Evolutionary conservation across 2,113 vertebrate genomes (phyloP), one percentile per base, ranked within the genome.

Genomic region (Manacus vitellinus): DNA sequence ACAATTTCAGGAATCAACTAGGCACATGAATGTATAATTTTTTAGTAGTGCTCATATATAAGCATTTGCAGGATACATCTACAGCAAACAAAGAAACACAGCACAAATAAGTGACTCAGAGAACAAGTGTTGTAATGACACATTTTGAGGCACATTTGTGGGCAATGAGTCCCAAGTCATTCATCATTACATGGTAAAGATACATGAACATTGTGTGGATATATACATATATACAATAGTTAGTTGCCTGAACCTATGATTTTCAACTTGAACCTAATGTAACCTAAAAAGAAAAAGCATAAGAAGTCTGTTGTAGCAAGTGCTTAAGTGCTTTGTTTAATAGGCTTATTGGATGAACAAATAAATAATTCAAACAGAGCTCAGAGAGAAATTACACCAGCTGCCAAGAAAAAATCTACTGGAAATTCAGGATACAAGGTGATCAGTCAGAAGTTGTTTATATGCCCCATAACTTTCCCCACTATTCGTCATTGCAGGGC

Each of bases 291-390:
- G 19, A 73, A 76, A 72, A 67, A 39, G 19, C 27, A 56, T 10
- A 54, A 58, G 35, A 41, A 52, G 15, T 51, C 62, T 46, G 19
- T 59, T 46, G n/a, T 30, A 91, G 35, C 20, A 39, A 94, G n/a
- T 55, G 41, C 91, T 92, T 97, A 95, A 97, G 94, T 92, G 74
- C 49, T 92, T 35, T 86, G 80, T 91, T 97, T 95, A 96, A 88
- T 89, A 90, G 56, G 55, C 24, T 92, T 93, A 91, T 51, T 83
- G 70, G 70, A 96, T 89, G 79, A 78, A 77, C 59, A 96, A 94
- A 95, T 96, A 92, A 95, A 96, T 97, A 94, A 97, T 97, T 97
- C 96, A 97, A 54, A 51, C 15, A 49, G 56, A 87, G 35, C n/a
- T 70, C 66, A 54, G 62, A 63, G 4, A 63, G 23, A 85, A 94